Evolutionary conservation across 2,888 invertebrate genomes (phyloP).

Genomic region (Philopedon plagiatum): DNA sequence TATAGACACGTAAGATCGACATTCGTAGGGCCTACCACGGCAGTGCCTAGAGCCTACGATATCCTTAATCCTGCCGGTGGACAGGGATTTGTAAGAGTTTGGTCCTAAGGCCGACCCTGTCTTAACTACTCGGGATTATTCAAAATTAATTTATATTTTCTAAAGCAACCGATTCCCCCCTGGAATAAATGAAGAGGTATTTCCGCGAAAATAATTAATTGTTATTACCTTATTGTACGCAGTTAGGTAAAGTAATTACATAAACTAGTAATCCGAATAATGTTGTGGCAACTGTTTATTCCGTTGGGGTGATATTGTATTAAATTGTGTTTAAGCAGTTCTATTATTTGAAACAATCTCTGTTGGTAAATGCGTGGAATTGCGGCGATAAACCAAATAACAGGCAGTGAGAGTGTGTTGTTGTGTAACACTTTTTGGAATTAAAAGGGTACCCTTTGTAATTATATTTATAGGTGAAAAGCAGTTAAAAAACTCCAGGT

Average conservation of each 20-base stretch:
- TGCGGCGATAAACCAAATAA: background rate
- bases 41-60: too few species aligned
- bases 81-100: too few species aligned
- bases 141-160: background rate
- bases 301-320: conserved; percentile 11
- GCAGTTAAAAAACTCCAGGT: too few species aligned
- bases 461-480: too few species aligned
- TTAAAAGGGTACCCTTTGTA: too few species aligned
- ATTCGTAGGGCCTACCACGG: too few species aligned
- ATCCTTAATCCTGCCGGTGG: too few species aligned
- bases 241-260: conserved; percentile 15
- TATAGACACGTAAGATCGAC: too few species aligned
- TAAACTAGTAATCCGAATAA: conserved; percentile 17
- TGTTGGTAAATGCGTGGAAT: background rate
- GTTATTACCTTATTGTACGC: conserved; percentile 10
- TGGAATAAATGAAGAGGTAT: background rate
- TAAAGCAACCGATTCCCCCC: background rate
- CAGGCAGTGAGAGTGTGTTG: too few species aligned
- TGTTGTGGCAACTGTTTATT: conserved; percentile 12
- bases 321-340: conserved; percentile 10
- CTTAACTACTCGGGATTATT: background rate
- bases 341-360: background rate
- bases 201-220: conserved; percentile 2
- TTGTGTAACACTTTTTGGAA: too few species aligned
- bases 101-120: too few species aligned